Evolutionary conservation across 2,888 invertebrate genomes (phyloP).

Genomic region (Ferrisia virgata): DNA sequence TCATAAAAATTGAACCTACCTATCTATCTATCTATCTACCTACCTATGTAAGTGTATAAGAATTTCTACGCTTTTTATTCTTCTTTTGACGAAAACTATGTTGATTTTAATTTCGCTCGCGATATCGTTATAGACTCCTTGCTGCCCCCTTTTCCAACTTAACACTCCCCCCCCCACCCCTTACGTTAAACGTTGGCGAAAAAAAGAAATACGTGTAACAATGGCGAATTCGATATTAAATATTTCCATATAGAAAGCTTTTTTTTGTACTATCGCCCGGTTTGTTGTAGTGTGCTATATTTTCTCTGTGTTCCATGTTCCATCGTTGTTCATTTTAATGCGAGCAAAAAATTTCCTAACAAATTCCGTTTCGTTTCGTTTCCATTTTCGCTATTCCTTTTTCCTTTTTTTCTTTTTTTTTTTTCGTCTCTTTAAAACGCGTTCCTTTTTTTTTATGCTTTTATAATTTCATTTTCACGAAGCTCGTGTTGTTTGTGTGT

Average conservation of each 20-base stretch:
- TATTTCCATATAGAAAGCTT: conserved; percentile 17
- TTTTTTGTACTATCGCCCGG: neutral
- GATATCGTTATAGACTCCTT: neutral
- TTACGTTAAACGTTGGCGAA: neutral
- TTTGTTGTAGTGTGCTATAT: neutral
- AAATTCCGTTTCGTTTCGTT: conserved; percentile 3
- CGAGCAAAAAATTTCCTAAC: neutral
- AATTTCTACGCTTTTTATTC: neutral
- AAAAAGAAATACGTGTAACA: neutral
- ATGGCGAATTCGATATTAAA: conserved; percentile 17
- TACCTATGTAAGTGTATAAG: too few relatives aligned
- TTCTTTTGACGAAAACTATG: neutral
- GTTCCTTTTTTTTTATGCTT: neutral
- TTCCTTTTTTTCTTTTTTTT: neutral
- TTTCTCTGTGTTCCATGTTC: neutral
- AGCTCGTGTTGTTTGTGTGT: neutral
- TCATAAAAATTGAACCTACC: too few relatives aligned
- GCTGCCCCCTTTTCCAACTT: neutral
- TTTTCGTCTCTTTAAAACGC: neutral
- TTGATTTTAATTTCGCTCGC: conserved; percentile 2
- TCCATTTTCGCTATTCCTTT: neutral
- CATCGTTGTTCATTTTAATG: neutral
- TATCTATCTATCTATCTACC: too few relatives aligned
- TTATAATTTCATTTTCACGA: neutral
- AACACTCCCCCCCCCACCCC: neutral